Conservation (phyloP, 2,797 vertebrate species). For the Myioborus melanocephalus region DNA sequence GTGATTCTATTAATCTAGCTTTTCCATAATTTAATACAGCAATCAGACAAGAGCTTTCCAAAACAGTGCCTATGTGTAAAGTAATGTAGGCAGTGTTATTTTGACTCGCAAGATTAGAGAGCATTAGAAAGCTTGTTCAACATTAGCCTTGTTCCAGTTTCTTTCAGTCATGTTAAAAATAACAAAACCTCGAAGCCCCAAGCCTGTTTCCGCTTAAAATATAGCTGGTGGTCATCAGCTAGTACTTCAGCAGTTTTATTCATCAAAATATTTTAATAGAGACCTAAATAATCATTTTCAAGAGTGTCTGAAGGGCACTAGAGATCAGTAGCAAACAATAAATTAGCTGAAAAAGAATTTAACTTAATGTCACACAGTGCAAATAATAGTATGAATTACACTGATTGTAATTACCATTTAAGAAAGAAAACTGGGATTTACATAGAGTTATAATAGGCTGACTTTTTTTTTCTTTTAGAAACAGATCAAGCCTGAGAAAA, state of each 20-base stretch:
- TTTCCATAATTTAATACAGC: not conserved
- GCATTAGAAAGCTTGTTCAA: not conserved
- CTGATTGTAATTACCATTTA: conserved; percentile 20
- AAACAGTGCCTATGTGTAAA: not conserved
- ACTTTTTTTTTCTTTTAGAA: not conserved
- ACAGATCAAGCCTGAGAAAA: not conserved
- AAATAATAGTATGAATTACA: conserved; percentile 35
- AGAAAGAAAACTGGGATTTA: conserved; percentile 16
- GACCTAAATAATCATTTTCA: conserved; percentile 47
- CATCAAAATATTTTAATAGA: conserved; percentile 61
- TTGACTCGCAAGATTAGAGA: conserved; percentile 5
- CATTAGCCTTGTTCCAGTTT: not conserved
- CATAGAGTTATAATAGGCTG: not conserved
- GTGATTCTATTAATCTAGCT: not conserved
- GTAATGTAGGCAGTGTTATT: not conserved
- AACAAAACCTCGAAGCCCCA: not conserved
- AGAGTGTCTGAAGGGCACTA: conserved; percentile 39
- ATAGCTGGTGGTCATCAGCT: conserved; percentile 31
- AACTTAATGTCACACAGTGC: conserved; percentile 2
- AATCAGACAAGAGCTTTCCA: not conserved
- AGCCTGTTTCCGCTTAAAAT: not conserved
- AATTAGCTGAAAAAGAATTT: conserved; percentile 48
- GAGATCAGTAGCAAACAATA: conserved; percentile 51
- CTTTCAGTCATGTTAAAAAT: conserved; percentile 10
- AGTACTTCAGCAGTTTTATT: conserved; percentile 12